phyloP scores from a whole-genome alignment of 2,888 invertebrate species.

The Mesochorus sp. region DNA sequence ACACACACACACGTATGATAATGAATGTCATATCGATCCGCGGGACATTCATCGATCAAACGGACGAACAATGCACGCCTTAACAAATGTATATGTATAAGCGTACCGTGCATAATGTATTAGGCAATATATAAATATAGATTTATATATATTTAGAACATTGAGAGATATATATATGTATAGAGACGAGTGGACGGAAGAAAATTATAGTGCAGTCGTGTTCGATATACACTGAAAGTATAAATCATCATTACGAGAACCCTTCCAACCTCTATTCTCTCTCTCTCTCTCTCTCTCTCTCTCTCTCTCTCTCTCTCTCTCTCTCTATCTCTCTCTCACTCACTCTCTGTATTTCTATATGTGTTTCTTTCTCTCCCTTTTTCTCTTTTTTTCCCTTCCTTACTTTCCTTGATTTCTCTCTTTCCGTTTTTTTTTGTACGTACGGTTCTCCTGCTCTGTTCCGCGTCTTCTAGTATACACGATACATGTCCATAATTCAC shows the following conservation, averaged over 20 bases:
- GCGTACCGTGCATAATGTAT: neutral
- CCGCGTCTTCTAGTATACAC: neutral
- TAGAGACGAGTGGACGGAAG: conserved; percentile 29
- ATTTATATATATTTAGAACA: conserved; percentile 1
- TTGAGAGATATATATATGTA: neutral
- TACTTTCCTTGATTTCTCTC: conserved; percentile 7
- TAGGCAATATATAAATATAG: neutral
- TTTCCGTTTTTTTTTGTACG: conserved; percentile 21
- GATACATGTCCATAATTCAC: neutral
- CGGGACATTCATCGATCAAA: conserved; percentile 54
- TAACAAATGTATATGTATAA: conserved; percentile 8
- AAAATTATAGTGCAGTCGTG: conserved; percentile 61
- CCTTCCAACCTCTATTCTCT: conserved; percentile 45
- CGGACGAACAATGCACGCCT: conserved; percentile 48
- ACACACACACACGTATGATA: too few relatives aligned
- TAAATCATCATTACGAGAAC: conserved; percentile 62
- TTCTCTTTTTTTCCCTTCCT: conserved; percentile 17
- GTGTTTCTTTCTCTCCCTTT: neutral
- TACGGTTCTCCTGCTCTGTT: neutral
- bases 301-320: neutral
- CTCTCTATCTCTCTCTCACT: conserved; percentile 10
- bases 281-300: neutral
- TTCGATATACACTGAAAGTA: conserved; percentile 57
- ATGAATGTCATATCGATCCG: conserved; percentile 62
- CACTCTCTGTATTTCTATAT: too few relatives aligned